Evolutionary conservation across 1,140 invertebrate genomes (phyloP), one percentile per base, ranked within the genome.

Genomic region (Drosophila mayri): DNA sequence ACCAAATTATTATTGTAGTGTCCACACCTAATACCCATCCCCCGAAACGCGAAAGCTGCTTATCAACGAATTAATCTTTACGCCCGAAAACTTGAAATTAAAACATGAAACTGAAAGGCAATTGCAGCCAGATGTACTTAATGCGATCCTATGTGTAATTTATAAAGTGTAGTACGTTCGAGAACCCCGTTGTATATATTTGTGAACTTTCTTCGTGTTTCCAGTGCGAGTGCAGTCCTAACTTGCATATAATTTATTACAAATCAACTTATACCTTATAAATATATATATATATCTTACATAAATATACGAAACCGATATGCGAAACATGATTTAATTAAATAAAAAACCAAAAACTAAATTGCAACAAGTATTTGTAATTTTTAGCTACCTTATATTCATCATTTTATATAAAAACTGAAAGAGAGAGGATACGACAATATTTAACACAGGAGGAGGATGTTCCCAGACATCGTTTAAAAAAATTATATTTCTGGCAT

Each of bases 1-100:
- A 87, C 84, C 84, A 87, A 87, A 82, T 88, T 88, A 80, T 88
- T 83, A 79, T 76, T 82, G 63, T 86, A 87, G 81, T 81, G 63
- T 62, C 78, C 78, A 80, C 71, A 67, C 25, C 38, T 47, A 28
- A 44, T 55, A 28, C 30, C 47, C 18, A 35, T 30, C 6, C 25
- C 9, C 9, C 38, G 25, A 12, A 49, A 60, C 32, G 43, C 70
- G 46, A 35, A 66, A 66, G 44, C 62, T 65, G 62, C 55, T 75
- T 75, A 61, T 74, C 83, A 86, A 86, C 79, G 83, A 87, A 87
- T 70, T 83, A 88, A 79, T 79, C 70, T 83, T 71, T 76, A 79
- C 63, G 37, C 54, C 46, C 41, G 28, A 28, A 59, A 71, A 49
- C 57, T 12, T 40, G 66, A 49, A 60, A 50, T 49, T 72, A 46